A percentile compares a stretch with the other conserved stretches of the same genome.
Conservation (phyloP, 2,113 vertebrate genomes). For the Greenwoodochromis staneri region DNA sequence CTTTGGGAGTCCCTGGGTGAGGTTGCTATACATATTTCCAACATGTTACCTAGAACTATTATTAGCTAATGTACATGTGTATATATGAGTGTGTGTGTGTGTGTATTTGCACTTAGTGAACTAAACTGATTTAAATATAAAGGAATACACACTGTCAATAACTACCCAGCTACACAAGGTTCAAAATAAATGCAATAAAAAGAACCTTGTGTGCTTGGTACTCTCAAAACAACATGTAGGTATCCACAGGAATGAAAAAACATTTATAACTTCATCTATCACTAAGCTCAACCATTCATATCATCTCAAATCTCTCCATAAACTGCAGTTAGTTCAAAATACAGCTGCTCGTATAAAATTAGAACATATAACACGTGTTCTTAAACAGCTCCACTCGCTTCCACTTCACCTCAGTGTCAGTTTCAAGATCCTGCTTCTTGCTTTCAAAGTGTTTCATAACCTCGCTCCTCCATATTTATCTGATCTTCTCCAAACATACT, state of each 20-base stretch:
- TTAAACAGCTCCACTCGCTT: neutral
- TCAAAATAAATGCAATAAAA: neutral
- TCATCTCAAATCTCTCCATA: neutral
- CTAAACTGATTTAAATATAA: neutral
- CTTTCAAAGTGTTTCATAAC: neutral
- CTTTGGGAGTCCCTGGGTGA: neutral
- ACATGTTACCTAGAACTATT: neutral
- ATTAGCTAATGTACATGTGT: neutral
- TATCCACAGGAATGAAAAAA: neutral
- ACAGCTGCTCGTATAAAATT: neutral
- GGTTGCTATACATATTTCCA: neutral
- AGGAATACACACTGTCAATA: neutral
- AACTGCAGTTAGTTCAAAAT: neutral
- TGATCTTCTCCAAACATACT: neutral
- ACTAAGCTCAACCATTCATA: neutral
- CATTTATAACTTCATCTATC: neutral
- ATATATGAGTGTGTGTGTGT: neutral
- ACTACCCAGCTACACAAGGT: neutral
- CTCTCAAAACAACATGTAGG: neutral
- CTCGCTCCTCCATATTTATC: neutral
- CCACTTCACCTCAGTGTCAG: neutral
- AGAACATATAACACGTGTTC: neutral
- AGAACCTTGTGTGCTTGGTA: neutral
- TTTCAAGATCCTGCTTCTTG: neutral
- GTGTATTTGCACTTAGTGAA: neutral